Evolutionary conservation across 2,888 invertebrate genomes (phyloP), one percentile per base, ranked within the genome.

Genomic region (Cheilosia scutellata): DNA sequence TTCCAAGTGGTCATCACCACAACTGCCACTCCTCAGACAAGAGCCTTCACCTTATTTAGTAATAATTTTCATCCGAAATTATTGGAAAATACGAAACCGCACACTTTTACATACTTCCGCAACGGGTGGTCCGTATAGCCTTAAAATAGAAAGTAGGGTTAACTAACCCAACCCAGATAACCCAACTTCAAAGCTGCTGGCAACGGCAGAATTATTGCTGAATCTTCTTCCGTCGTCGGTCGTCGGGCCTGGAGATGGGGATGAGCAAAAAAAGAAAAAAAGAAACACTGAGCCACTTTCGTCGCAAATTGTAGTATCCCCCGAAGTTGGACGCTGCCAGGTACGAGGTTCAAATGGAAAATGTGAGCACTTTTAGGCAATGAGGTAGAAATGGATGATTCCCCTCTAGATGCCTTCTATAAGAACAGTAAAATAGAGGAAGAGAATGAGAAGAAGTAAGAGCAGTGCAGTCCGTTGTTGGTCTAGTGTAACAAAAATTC

Each of bases 401-500:
- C 44, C 7, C 6, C 44, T 25, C 4, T 33, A 66, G 40, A 29
- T n/a, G 9, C 9, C 7, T 1, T n/a, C 40, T 16, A 16, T 25
- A 20, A 4, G 6, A 37, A 33, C 25, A 25, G 37, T 65, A 13
- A 7, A 5, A 40, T 16, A 57, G 37, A 75, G 47, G 20, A 9
- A 9, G 27, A 16, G 9, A 40, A 1, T 9, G 25, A 49, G 11
- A 11, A 11, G 2, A n/a, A 20, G 63, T 20, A 20, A 58, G 53
- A 20, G n/a, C 3, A 27, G 9, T 47, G n/a, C 13, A 9, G 47
- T 7, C 51, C 37, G 62, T 75, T 76, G 70, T 82, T 71, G 71
- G 65, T 63, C n/a, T 51, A 65, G 70, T 65, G 66, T 60, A 80
- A 71, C 70, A 51, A 75, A 84, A 80, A 80, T 84, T 84, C 80